A percentile compares a stretch with the other conserved stretches of the same genome.
Evolutionary conservation across 2,888 invertebrate species (phyloP).

Genomic region (Anorthoa munda): DNA sequence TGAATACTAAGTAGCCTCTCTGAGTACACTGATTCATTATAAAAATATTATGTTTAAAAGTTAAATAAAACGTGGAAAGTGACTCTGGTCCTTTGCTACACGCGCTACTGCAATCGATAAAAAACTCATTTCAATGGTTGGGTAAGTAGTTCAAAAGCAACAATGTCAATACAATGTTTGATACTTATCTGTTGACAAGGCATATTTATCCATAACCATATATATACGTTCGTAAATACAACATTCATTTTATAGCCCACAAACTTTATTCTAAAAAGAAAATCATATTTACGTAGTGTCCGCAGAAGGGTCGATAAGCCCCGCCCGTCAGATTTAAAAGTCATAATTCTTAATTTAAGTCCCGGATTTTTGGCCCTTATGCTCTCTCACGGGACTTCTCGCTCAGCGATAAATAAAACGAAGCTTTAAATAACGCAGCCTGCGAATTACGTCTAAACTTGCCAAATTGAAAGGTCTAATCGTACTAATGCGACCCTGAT

Average conservation of each 20-base stretch:
- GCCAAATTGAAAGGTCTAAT: constrained; percentile 42
- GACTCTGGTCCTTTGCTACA: constrained; percentile 9
- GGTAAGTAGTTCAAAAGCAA: constrained; percentile 34
- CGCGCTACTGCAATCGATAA: constrained; percentile 39
- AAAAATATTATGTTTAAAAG: neutral
- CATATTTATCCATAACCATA: neutral
- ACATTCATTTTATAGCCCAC: neutral
- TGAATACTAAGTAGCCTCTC: constrained; percentile 41
- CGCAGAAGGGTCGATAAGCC: constrained; percentile 11
- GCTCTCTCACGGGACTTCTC: constrained; percentile 35
- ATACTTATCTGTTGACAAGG: constrained; percentile 27
- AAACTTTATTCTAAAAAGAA: neutral
- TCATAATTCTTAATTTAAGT: constrained; percentile 44
- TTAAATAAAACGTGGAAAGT: neutral
- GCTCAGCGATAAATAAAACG: constrained; percentile 47
- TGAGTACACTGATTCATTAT: constrained; percentile 6
- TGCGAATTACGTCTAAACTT: constrained; percentile 56
- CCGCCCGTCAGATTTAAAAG: constrained; percentile 29
- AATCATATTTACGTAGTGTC: neutral
- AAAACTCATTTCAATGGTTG: constrained; percentile 32
- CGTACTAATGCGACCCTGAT: constrained; percentile 49
- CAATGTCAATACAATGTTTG: constrained; percentile 4
- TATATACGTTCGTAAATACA: neutral
- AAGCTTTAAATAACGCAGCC: constrained; percentile 27
- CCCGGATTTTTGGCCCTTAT: constrained; percentile 19